Percentiles rank a stretch among this genome's conserved stretches.
Conservation (phyloP, 2,797 vertebrate genomes). For the Setipinna tenuifilis region DNA sequence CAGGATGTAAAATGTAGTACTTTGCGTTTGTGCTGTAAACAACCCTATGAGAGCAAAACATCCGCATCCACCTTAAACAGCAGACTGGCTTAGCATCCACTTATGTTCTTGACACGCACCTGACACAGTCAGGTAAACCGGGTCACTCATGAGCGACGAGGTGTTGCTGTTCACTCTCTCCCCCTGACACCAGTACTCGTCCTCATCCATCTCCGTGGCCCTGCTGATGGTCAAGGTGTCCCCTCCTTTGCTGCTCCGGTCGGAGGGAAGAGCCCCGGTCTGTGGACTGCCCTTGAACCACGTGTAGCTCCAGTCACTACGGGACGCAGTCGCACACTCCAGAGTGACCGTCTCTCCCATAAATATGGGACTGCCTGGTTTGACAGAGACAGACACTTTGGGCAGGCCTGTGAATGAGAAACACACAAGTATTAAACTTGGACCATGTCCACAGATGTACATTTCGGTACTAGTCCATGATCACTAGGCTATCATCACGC, state of each 20-base stretch:
- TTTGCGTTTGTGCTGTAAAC: too few relatives aligned
- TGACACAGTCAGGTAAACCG: slow-evolving; percentile 6
- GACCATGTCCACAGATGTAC: too few relatives aligned
- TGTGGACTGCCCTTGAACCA: slow-evolving; percentile 7
- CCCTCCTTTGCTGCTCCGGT: background rate
- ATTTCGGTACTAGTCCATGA: too few relatives aligned
- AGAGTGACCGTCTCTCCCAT: slow-evolving; percentile 20
- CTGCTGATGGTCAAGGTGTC: background rate
- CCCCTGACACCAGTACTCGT: slow-evolving; percentile 15
- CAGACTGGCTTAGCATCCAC: too few relatives aligned
- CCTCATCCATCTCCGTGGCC: background rate
- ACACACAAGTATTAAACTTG: background rate
- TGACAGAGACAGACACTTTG: background rate
- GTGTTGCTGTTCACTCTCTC: slow-evolving; percentile 10
- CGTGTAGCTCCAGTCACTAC: slow-evolving; percentile 21
- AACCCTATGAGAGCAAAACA: too few relatives aligned
- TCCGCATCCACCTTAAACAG: too few relatives aligned
- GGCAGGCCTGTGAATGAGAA: background rate
- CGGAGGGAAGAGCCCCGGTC: background rate
- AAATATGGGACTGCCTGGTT: slow-evolving; percentile 6
- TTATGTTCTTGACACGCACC: background rate
- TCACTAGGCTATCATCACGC: too few relatives aligned
- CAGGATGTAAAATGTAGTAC: too few relatives aligned
- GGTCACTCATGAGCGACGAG: slow-evolving; percentile 7
- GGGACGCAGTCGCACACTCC: background rate